phyloP scores from a whole-genome alignment of 2,888 invertebrate species.

The Autographa gamma region DNA sequence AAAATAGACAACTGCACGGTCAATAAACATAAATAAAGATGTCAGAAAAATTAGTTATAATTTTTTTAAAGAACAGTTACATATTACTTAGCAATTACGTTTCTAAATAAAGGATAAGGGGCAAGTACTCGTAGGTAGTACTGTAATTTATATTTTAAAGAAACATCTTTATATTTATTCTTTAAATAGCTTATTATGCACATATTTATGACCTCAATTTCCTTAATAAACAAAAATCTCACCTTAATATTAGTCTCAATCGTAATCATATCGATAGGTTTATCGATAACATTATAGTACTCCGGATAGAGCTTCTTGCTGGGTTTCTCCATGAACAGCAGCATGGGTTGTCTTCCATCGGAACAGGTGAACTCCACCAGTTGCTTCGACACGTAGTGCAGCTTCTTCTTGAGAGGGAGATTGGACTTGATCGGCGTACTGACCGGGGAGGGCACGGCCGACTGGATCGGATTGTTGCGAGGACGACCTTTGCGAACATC shows the following conservation, averaged over 20 bases:
- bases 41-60: no score
- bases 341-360: slow-evolving; percentile 95
- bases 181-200: no score
- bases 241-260: slow-evolving; percentile 97
- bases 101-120: no score
- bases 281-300: slow-evolving; percentile 97
- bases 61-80: no score
- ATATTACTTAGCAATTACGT: no score
- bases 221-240: slow-evolving; percentile 18
- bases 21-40: no score
- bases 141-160: no score
- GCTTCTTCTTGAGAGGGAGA: slow-evolving; percentile 93
- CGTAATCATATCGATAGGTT: slow-evolving; percentile 98
- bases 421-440: slow-evolving; percentile 77
- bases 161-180: no score
- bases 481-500: slow-evolving; percentile 77
- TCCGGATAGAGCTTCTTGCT: slow-evolving; percentile 98
- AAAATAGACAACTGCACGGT: no score
- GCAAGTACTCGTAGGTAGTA: no score
- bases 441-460: slow-evolving; percentile 61
- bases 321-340: slow-evolving; percentile 98
- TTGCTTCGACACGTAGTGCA: slow-evolving; percentile 93
- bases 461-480: slow-evolving; percentile 75
- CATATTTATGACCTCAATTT: background rate
- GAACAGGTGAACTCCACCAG: slow-evolving; percentile 85